Evolutionary conservation across 2,888 invertebrate species (phyloP).

Genomic region (Dicyrtoma fusca): DNA sequence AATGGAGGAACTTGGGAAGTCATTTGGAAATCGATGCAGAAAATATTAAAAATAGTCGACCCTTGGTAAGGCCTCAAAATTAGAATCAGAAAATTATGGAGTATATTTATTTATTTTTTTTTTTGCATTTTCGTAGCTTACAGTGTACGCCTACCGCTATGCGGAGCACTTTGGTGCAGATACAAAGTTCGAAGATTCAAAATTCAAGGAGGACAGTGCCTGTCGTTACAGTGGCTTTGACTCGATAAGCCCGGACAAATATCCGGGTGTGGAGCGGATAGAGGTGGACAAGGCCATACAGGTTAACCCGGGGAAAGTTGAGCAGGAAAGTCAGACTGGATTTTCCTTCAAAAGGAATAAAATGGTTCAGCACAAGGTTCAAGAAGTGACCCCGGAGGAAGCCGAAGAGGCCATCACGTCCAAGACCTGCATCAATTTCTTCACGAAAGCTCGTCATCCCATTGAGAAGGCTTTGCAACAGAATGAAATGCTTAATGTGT

Average conservation of each 20-base stretch:
- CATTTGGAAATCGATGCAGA: slow-evolving; percentile 51
- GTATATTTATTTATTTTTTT: background rate
- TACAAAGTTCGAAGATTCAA: slow-evolving; percentile 26
- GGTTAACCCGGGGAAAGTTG: slow-evolving; percentile 45
- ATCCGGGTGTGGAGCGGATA: slow-evolving; percentile 40
- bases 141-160: slow-evolving; percentile 38
- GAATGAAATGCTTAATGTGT: slow-evolving; percentile 52
- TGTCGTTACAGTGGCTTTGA: slow-evolving; percentile 41
- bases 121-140: slow-evolving; percentile 19
- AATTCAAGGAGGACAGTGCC: slow-evolving; percentile 20
- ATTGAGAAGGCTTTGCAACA: slow-evolving; percentile 48
- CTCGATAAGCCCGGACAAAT: slow-evolving; percentile 39
- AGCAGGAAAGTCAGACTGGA: slow-evolving; percentile 50
- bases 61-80: slow-evolving; percentile 43
- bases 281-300: slow-evolving; percentile 52
- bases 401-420: slow-evolving; percentile 41
- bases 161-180: slow-evolving; percentile 28
- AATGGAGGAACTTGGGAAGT: slow-evolving; percentile 53
- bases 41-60: slow-evolving; percentile 47
- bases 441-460: background rate
- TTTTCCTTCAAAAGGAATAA: slow-evolving; percentile 55
- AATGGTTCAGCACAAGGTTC: slow-evolving; percentile 52
- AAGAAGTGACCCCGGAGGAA: slow-evolving; percentile 42
- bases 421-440: background rate
- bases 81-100: slow-evolving; percentile 8